Percentiles rank a stretch among this genome's conserved stretches.
phyloP scores from a whole-genome alignment of 1,140 invertebrate genomes.

The Euschistus heros region DNA sequence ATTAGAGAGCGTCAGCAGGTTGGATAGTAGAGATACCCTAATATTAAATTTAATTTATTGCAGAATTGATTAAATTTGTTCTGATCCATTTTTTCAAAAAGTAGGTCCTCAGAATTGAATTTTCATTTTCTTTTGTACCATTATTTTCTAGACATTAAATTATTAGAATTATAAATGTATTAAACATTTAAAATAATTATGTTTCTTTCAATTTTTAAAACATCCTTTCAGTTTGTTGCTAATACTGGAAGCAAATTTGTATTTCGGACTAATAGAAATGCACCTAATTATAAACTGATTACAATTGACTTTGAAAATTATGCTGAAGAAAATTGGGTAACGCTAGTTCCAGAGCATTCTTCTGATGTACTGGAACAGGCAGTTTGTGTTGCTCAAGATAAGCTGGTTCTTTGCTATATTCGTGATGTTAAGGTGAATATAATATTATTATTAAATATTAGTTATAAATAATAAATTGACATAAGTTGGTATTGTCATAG shows the following conservation, averaged over 20 bases:
- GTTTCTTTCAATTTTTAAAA: slow-evolving; percentile 14
- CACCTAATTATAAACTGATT: slow-evolving; percentile 82
- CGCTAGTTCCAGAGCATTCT: slow-evolving; percentile 72
- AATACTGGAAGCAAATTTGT: slow-evolving; percentile 74
- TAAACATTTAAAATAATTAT: not conserved
- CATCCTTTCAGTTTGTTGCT: slow-evolving; percentile 68
- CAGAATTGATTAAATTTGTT: too few relatives aligned
- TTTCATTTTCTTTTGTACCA: not conserved
- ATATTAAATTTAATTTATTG: too few relatives aligned
- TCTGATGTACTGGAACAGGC: slow-evolving; percentile 86
- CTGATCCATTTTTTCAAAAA: too few relatives aligned
- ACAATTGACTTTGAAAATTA: slow-evolving; percentile 77
- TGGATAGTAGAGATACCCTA: too few relatives aligned
- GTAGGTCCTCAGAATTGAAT: not conserved
- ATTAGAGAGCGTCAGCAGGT: too few relatives aligned
- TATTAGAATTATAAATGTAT: not conserved
- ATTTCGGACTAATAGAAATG: slow-evolving; percentile 89
- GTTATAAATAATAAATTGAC: not conserved
- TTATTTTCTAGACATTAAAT: not conserved
- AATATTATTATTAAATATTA: not conserved
- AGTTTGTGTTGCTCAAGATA: slow-evolving; percentile 67
- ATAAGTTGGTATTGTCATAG: slow-evolving; percentile 2
- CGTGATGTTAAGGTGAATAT: slow-evolving; percentile 81
- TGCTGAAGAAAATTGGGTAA: slow-evolving; percentile 67
- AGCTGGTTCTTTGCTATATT: slow-evolving; percentile 83